Base-by-base conservation (phyloP, 2,113 vertebrate species). In the Hipposideros armiger region DNA sequence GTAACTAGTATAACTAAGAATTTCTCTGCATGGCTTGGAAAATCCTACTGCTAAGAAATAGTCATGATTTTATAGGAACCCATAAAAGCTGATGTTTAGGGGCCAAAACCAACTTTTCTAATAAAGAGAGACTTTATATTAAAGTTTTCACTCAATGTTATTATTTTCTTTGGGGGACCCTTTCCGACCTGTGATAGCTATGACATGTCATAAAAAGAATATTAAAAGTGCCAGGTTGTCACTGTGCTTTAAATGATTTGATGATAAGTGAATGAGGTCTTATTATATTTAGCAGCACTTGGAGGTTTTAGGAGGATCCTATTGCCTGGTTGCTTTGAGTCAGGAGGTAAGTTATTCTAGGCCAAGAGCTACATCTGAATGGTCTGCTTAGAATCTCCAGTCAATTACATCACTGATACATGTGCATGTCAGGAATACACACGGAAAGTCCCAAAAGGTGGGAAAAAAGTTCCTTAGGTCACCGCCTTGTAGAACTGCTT, bases 71-170 rank as follows among this genome's bases (percentile, higher is more conserved):
- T 96, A 95, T 90, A 94, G 56, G n/a, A 96, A 93, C 80, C 45
- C 74, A 94, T 94, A 93, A 96, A 98, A 95, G 40, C 42, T 52
- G 4, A 40, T 91, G 85, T 94, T 91, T 86, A 16, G 47, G 73
- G n/a, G 78, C 91, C 94, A 93, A 97, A 95, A 96, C 89, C 91
- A 97, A 97, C 91, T 94, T 94, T 95, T 77, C 60, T 88, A 92
- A 92, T 89, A 87, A 77, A 96, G 81, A 94, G 76, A 96, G 69
- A 93, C 66, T 95, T 87, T 78, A 86, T 84, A 28, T 87, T 36
- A 50, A 96, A 87, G 84, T 86, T 91, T 97, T 94, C 72, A 64
- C 30, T 83, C 78, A n/a, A 52, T 95, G 82, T 80, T 95, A 89
- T 62, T 96, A 86, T 96, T 95, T 95, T 69, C 62, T 60, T 92